Percentiles rank a stretch among this genome's conserved stretches.
phyloP scores from a whole-genome alignment of 1,140 invertebrate species.

The Ooceraea biroi region DNA sequence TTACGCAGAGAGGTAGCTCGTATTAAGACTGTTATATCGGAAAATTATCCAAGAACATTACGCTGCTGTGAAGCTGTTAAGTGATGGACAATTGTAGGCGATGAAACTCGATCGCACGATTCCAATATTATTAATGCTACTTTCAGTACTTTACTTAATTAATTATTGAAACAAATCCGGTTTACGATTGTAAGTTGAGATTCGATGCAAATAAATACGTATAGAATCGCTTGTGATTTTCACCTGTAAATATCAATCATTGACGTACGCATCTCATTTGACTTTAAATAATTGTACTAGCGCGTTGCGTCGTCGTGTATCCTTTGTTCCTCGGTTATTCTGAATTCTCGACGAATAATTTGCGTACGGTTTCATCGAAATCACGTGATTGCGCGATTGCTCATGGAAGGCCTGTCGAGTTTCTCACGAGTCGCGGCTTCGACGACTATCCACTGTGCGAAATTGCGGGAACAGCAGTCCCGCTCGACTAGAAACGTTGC shows the following conservation, averaged over 20 bases:
- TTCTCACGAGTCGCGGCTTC: constrained; percentile 64
- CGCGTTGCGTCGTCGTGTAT: not conserved
- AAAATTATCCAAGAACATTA: constrained; percentile 59
- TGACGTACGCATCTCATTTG: not conserved
- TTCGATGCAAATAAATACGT: constrained; percentile 21
- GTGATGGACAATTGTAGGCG: constrained; percentile 26
- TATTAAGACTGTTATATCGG: constrained; percentile 51
- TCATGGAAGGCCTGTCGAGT: constrained; percentile 8
- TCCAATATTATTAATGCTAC: constrained; percentile 37
- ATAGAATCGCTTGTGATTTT: constrained; percentile 6
- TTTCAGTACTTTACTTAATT: constrained; percentile 8
- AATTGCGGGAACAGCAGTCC: constrained; percentile 63
- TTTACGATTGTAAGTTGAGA: constrained; percentile 13
- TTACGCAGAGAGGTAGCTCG: constrained; percentile 46
- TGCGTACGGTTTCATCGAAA: constrained; percentile 10
- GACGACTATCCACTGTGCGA: constrained; percentile 39
- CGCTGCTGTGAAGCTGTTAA: constrained; percentile 30
- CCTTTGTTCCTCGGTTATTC: not conserved
- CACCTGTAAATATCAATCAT: not conserved
- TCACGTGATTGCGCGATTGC: constrained; percentile 55
- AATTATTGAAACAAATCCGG: constrained; percentile 38
- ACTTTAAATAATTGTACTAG: constrained; percentile 16
- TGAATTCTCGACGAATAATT: constrained; percentile 26
- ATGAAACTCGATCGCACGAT: constrained; percentile 41
- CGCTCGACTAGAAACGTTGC: constrained; percentile 58